These are phyloP conservation scores for Dione vanillae DNA, from an alignment of 2,888 invertebrate species.

Conservation along the genomic window DNA sequence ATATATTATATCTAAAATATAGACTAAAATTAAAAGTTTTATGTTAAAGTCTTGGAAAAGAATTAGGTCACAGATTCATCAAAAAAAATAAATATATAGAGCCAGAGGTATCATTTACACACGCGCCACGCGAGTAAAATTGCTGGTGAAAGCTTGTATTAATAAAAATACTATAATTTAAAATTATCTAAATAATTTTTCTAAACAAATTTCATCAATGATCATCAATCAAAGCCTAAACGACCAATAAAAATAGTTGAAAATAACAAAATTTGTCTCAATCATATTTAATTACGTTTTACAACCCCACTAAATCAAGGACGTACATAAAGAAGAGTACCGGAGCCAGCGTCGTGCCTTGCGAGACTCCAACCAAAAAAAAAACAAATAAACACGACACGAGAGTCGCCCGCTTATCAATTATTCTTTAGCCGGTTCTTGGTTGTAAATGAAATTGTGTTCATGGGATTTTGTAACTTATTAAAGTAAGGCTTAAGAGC, in stretches of 20 bases:
- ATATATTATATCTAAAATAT: too few species aligned
- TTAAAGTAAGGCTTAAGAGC: constrained; percentile 26
- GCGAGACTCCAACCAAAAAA: constrained; percentile 50
- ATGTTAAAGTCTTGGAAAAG: too few species aligned
- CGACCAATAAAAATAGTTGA: neutral
- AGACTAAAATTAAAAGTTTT: too few species aligned
- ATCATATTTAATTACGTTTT: constrained; percentile 36
- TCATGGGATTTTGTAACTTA: constrained; percentile 40
- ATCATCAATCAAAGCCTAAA: neutral
- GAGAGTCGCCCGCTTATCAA: constrained; percentile 57
- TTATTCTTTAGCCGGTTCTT: constrained; percentile 57
- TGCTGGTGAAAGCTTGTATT: too few species aligned
- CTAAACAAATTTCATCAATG: neutral
- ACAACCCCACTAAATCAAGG: constrained; percentile 47
- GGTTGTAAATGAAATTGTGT: constrained; percentile 51
- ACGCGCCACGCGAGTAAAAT: too few species aligned
- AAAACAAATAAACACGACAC: constrained; percentile 52
- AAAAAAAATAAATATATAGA: too few species aligned
- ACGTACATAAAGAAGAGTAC: constrained; percentile 46
- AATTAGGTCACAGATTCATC: too few species aligned
- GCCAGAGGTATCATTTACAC: too few species aligned
- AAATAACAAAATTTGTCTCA: constrained; percentile 22
- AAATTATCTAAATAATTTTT: neutral
- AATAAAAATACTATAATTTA: neutral
- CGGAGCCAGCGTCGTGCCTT: constrained; percentile 49